phyloP scores from a whole-genome alignment of 2,113 vertebrate species.

The Chiloscyllium plagiosum region DNA sequence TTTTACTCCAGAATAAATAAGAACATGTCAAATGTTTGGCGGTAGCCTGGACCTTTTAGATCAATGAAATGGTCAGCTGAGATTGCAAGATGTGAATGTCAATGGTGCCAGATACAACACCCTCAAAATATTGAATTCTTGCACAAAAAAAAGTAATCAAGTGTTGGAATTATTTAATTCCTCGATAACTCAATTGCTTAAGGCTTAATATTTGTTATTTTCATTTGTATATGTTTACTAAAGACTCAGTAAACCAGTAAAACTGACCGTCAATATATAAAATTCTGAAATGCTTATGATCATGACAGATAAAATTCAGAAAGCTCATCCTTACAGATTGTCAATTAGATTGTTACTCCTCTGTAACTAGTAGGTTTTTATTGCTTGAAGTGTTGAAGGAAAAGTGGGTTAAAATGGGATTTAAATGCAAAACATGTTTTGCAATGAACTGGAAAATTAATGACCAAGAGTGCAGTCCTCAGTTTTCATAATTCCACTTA shows the following conservation, averaged over 20 bases:
- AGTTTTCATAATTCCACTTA: not conserved
- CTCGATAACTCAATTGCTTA: not conserved
- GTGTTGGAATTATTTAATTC: not conserved
- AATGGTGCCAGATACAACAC: not conserved
- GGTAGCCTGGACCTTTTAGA: not conserved
- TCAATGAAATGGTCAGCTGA: not conserved
- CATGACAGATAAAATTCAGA: not conserved
- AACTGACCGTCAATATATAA: not conserved
- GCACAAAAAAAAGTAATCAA: not conserved
- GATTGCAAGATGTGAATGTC: not conserved
- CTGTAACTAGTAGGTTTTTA: not conserved
- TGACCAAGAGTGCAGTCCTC: not conserved
- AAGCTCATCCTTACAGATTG: not conserved
- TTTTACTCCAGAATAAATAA: not conserved
- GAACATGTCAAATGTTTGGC: not conserved
- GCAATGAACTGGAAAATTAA: not conserved
- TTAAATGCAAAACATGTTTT: not conserved
- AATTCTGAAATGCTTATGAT: not conserved
- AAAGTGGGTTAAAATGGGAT: not conserved
- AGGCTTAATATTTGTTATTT: not conserved
- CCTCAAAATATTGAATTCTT: not conserved
- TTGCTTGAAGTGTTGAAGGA: not conserved
- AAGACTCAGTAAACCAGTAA: not conserved
- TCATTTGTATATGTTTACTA: not conserved
- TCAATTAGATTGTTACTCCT: not conserved